Percentiles rank a stretch among this genome's conserved stretches.
phyloP scores from a whole-genome alignment of 2,888 invertebrate species.

The Ptilodon capucinus region DNA sequence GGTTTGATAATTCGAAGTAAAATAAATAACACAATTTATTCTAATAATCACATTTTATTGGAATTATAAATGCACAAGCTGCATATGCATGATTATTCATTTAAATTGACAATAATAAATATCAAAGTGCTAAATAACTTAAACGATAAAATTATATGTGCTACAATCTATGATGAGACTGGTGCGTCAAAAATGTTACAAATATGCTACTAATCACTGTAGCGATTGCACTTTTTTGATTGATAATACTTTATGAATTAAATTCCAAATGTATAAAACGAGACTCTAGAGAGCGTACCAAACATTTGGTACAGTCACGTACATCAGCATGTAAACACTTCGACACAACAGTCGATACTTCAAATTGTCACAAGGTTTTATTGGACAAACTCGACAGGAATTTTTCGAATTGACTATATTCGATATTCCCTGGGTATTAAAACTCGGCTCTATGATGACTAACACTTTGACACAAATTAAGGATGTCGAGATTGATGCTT shows the following conservation, averaged over 20 bases:
- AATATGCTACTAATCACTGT: slow-evolving; percentile 36
- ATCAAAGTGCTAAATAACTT: slow-evolving; percentile 73
- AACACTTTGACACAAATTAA: no score
- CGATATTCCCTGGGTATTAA: no score
- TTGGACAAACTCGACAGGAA: no score
- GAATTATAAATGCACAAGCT: slow-evolving; percentile 79
- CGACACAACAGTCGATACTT: no score
- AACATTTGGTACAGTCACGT: slow-evolving; percentile 9
- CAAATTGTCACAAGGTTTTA: no score
- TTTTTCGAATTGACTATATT: no score
- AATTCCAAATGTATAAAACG: slow-evolving; percentile 26
- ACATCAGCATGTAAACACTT: neutral
- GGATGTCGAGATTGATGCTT: no score
- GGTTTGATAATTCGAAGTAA: slow-evolving; percentile 1
- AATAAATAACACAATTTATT: slow-evolving; percentile 43
- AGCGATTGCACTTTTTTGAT: slow-evolving; percentile 37
- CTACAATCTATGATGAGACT: slow-evolving; percentile 71
- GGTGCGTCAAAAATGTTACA: slow-evolving; percentile 70
- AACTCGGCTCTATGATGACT: no score
- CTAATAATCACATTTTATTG: slow-evolving; percentile 80
- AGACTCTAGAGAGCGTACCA: slow-evolving; percentile 43
- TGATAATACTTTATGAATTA: slow-evolving; percentile 34
- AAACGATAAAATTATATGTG: slow-evolving; percentile 59
- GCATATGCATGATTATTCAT: slow-evolving; percentile 71
- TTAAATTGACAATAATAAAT: slow-evolving; percentile 55